Evolutionary conservation across 2,113 vertebrate genomes (phyloP), one percentile per base, ranked within the genome.

Genomic region (Nyctibius bracteatus): DNA sequence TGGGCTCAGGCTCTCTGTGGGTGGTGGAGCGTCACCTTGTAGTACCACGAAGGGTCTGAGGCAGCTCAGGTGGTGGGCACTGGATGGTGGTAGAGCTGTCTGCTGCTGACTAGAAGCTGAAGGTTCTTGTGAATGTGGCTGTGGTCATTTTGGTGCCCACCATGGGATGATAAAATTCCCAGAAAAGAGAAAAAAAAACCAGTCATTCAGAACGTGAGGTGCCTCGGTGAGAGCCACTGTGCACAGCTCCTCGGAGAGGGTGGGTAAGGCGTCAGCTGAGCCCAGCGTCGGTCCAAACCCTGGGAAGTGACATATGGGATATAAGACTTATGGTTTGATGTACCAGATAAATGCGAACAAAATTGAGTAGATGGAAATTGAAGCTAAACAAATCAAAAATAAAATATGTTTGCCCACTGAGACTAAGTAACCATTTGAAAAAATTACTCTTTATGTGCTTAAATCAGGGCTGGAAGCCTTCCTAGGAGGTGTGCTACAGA

Each of bases 361-460:
- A 81, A 81, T 85, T 43, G 52, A 52, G 14, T 30, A 41, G 47
- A n/a, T 75, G 52, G 77, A 89, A 92, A 68, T 35, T 49, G 54
- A 85, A 82, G 70, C 65, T 61, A 89, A 92, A 72, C 52, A 79
- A 85, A 84, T 87, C 84, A 87, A 94, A 96, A 95, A 92, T 81
- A 90, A 81, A 90, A 81, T 55, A 63, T 19, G 47, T 95, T 95
- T 96, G 70, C 49, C 54, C 47, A 28, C 57, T 54, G 84, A 94
- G 68, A 54, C 27, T 72, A 79, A 89, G 49, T 25, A 92, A 82
- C 87, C 16, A 57, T 87, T 67, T 87, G 78, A 61, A 94, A n/a
- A 87, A 89, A 81, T 91, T 91, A 78, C 33, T 92, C 77, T 68
- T 52, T 55, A 27, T 33, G 35, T 72, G 61, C 57, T 95, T 82